phyloP scores from a whole-genome alignment of 2,888 invertebrate genomes.

The Metellina segmentata region DNA sequence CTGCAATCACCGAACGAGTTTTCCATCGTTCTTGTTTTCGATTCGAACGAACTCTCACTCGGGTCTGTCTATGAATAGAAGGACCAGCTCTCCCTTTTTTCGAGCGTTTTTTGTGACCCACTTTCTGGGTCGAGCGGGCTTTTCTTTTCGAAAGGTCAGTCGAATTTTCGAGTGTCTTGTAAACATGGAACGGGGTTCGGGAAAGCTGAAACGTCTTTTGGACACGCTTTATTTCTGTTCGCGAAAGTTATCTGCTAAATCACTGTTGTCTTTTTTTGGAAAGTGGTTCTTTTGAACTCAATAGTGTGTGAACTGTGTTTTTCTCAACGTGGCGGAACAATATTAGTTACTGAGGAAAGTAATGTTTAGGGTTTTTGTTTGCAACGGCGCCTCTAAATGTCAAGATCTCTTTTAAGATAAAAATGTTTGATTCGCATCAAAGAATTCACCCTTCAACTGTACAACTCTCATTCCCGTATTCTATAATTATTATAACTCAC shows the following conservation, averaged over 20 bases:
- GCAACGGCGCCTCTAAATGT: no score
- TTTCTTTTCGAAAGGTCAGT: slow-evolving; percentile 17
- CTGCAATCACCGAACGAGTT: slow-evolving; percentile 20
- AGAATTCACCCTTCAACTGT: no score
- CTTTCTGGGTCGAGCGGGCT: background rate
- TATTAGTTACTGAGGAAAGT: no score
- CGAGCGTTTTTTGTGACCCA: slow-evolving; percentile 26
- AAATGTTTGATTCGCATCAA: no score
- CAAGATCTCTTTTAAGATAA: no score
- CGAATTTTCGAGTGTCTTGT: slow-evolving; percentile 34
- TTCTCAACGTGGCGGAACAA: background rate
- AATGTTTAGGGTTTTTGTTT: no score
- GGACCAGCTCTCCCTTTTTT: slow-evolving; percentile 47
- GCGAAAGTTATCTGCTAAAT: background rate
- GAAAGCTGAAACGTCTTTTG: background rate
- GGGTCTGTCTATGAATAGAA: slow-evolving; percentile 36
- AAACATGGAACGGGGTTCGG: slow-evolving; percentile 31
- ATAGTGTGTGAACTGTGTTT: background rate
- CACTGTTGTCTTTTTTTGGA: no score
- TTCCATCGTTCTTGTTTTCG: slow-evolving; percentile 25
- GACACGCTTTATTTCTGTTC: background rate
- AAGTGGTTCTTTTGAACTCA: background rate
- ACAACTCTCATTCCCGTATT: no score
- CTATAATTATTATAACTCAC: no score
- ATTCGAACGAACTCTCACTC: slow-evolving; percentile 40